Conservation (phyloP, 1,140 invertebrate genomes). For the Drosophila grimshawi region DNA sequence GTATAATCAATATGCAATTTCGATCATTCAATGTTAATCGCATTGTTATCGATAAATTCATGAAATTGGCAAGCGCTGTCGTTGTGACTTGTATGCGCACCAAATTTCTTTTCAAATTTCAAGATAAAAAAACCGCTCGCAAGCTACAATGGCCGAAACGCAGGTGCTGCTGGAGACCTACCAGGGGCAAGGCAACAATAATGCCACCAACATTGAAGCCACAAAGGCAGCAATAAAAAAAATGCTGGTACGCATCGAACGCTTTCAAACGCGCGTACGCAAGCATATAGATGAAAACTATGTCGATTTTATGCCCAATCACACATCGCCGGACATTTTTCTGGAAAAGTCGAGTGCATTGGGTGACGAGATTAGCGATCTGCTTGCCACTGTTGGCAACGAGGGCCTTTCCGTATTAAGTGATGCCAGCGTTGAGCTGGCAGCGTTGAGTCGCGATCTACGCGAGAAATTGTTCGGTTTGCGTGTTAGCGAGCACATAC, state of each 20-base stretch:
- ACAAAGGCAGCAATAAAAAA: conserved; percentile 66
- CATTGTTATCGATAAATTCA: conserved; percentile 18
- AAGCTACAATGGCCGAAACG: conserved; percentile 7
- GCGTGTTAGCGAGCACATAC: conserved; percentile 62
- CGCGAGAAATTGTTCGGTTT: conserved; percentile 67
- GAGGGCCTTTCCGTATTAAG: conserved; percentile 57
- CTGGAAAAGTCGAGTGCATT: conserved; percentile 68
- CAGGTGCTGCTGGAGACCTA: conserved; percentile 42
- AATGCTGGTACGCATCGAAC: conserved; percentile 68
- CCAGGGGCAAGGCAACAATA: conserved; percentile 21
- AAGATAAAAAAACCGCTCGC: neutral
- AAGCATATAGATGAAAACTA: conserved; percentile 79
- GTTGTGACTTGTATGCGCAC: conserved; percentile 47
- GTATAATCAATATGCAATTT: neutral
- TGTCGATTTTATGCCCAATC: conserved; percentile 75
- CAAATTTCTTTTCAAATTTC: neutral
- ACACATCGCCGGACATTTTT: conserved; percentile 66
- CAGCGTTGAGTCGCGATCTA: conserved; percentile 50
- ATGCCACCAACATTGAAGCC: conserved; percentile 47
- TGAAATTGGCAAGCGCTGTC: conserved; percentile 44
- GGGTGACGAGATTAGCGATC: conserved; percentile 59
- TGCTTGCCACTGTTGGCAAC: conserved; percentile 55
- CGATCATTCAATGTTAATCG: neutral
- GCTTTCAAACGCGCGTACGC: conserved; percentile 67
- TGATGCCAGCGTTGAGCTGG: conserved; percentile 62